phyloP scores from a whole-genome alignment of 2,888 invertebrate genomes.

The Platerodrilus igneus region DNA sequence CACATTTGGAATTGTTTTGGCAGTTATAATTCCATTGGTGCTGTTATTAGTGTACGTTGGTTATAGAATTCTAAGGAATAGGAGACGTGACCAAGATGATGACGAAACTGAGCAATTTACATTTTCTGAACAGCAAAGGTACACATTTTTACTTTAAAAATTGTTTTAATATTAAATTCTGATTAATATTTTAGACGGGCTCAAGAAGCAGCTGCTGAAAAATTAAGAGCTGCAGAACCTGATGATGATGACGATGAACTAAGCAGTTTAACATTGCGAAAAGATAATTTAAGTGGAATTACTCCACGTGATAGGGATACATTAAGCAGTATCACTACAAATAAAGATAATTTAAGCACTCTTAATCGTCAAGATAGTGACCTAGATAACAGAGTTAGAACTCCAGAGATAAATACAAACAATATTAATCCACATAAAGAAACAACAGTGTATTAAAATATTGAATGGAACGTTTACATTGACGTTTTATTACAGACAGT shows the following conservation, averaged over 20 bases:
- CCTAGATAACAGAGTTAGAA: slow-evolving; percentile 12
- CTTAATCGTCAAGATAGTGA: slow-evolving; percentile 12
- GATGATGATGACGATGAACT: slow-evolving; percentile 37
- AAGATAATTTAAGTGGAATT: slow-evolving; percentile 9
- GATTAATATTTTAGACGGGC: slow-evolving; percentile 34
- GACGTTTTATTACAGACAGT: too few species aligned
- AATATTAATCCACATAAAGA: slow-evolving; percentile 26
- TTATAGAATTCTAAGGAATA: slow-evolving; percentile 38
- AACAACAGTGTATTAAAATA: slow-evolving; percentile 31
- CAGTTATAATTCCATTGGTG: slow-evolving; percentile 69
- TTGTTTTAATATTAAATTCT: slow-evolving; percentile 3
- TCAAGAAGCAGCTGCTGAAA: slow-evolving; percentile 38
- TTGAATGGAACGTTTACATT: too few species aligned
- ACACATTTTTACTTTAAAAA: slow-evolving; percentile 6
- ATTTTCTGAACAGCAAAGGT: slow-evolving; percentile 25
- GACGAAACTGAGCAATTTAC: slow-evolving; percentile 27
- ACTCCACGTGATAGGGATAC: slow-evolving; percentile 13
- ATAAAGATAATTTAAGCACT: slow-evolving; percentile 10
- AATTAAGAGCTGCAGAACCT: slow-evolving; percentile 38
- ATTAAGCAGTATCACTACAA: slow-evolving; percentile 19
- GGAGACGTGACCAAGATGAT: slow-evolving; percentile 35
- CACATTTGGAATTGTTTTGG: slow-evolving; percentile 72
- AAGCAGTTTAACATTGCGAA: slow-evolving; percentile 19
- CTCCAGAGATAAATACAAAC: too few species aligned
- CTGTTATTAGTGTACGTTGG: slow-evolving; percentile 57